Evolutionary conservation across 2,113 vertebrate species (phyloP).

Genomic region (Toxostoma redivivum): DNA sequence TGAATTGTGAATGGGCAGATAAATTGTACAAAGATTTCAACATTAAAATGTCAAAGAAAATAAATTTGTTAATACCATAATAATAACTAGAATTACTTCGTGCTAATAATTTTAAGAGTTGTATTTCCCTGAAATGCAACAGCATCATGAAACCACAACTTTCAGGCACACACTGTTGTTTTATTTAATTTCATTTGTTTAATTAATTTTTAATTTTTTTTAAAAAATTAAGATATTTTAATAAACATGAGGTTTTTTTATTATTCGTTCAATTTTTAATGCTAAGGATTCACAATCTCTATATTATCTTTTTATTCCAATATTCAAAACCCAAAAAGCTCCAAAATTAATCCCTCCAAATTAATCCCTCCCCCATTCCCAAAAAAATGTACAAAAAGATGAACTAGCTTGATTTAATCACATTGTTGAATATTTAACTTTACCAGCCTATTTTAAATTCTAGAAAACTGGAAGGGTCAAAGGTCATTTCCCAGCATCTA

Average conservation of each 20-base stretch:
- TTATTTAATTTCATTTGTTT: too few relatives aligned
- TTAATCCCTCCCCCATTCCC: not conserved
- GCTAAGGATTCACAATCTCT: not conserved
- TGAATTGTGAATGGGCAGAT: not conserved
- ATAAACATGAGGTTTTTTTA: not conserved
- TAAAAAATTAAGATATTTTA: not conserved
- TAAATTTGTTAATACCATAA: not conserved
- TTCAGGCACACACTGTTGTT: not conserved
- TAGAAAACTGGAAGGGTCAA: not conserved
- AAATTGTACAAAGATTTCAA: not conserved
- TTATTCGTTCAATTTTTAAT: not conserved
- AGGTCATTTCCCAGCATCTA: not conserved
- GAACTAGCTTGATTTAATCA: not conserved
- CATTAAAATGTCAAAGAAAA: not conserved
- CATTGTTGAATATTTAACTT: not conserved
- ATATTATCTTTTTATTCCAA: not conserved
- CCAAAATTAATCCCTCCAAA: not conserved
- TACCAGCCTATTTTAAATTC: not conserved
- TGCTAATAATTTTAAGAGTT: not conserved
- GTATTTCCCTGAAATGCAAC: not conserved
- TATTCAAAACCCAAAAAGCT: not conserved
- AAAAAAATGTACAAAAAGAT: rapidly evolving
- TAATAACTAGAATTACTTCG: not conserved
- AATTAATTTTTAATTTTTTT: not conserved
- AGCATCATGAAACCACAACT: not conserved